A percentile compares a stretch with the other conserved stretches of the same genome.
Evolutionary conservation across 2,113 vertebrate species (phyloP).

Genomic region (Pongo abelii): DNA sequence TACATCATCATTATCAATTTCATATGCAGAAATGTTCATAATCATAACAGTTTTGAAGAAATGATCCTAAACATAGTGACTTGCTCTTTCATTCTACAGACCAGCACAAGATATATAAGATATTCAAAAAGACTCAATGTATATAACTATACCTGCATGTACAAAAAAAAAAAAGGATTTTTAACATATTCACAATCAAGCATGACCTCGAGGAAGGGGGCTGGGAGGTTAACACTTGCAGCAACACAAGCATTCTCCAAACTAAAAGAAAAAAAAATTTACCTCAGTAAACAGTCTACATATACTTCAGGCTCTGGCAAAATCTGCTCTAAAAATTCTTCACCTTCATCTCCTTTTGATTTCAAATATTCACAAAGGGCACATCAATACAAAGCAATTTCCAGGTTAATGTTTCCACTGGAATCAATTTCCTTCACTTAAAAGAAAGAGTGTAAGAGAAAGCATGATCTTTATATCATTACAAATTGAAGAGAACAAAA

Average conservation of each 20-base stretch:
- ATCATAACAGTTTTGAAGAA: background rate
- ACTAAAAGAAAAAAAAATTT: slow-evolving; percentile 53
- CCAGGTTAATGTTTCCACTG: slow-evolving; percentile 90
- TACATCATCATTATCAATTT: background rate
- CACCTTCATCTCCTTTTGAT: slow-evolving; percentile 92
- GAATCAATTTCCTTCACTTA: slow-evolving; percentile 90
- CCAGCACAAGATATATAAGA: background rate
- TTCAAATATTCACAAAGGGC: slow-evolving; percentile 93
- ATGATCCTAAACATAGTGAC: background rate
- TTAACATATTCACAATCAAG: background rate
- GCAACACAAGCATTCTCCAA: background rate
- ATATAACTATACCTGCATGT: background rate
- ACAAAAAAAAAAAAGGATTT: background rate
- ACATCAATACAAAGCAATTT: slow-evolving; percentile 93
- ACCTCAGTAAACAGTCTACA: slow-evolving; percentile 93
- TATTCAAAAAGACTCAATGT: slow-evolving; percentile 18
- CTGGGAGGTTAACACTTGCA: background rate
- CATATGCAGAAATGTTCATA: background rate
- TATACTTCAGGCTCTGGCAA: slow-evolving; percentile 93
- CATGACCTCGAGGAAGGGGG: background rate
- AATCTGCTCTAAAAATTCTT: slow-evolving; percentile 91
- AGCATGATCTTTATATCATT: slow-evolving; percentile 25
- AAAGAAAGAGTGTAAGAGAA: slow-evolving; percentile 35
- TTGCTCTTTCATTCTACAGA: background rate
- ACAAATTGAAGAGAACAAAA: slow-evolving; percentile 5